A percentile compares a stretch with the other conserved stretches of the same genome.
Conservation (phyloP, 2,888 invertebrate species). For the Eugnorisma glareosa region DNA sequence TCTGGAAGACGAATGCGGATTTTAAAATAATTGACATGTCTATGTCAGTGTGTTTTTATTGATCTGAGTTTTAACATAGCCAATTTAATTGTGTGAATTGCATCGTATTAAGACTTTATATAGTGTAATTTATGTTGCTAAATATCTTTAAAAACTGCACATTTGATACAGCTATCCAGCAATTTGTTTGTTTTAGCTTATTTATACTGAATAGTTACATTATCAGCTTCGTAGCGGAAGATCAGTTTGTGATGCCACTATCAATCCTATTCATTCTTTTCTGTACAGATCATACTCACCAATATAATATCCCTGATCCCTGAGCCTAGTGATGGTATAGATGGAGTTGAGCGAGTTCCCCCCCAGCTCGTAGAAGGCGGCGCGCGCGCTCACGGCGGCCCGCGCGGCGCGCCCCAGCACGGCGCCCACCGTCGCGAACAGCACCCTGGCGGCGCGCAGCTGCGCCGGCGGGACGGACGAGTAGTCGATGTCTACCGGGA, state of each 20-base stretch:
- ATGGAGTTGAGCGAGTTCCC: slow-evolving; percentile 97
- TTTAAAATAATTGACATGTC: neutral
- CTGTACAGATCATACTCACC: slow-evolving; percentile 84
- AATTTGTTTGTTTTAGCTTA: too few relatives aligned
- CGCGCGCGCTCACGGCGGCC: slow-evolving; percentile 91
- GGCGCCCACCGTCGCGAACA: slow-evolving; percentile 94
- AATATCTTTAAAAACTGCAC: neutral
- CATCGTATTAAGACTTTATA: neutral
- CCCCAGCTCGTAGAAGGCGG: slow-evolving; percentile 96
- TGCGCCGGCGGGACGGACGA: slow-evolving; percentile 91
- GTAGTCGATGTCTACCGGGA: slow-evolving; percentile 92
- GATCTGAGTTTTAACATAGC: neutral
- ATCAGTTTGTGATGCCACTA: neutral
- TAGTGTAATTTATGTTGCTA: neutral
- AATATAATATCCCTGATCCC: slow-evolving; percentile 94
- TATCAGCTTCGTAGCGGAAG: too few relatives aligned
- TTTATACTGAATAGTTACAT: too few relatives aligned
- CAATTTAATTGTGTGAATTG: neutral
- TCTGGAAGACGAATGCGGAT: slow-evolving; percentile 78
- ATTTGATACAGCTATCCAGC: too few relatives aligned
- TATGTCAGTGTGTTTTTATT: neutral
- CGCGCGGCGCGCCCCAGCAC: slow-evolving; percentile 92
- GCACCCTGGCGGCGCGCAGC: slow-evolving; percentile 91
- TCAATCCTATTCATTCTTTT: neutral
- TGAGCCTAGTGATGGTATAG: slow-evolving; percentile 94